Base-by-base conservation (phyloP, 2,888 invertebrate genomes). In the Selenia dentaria region DNA sequence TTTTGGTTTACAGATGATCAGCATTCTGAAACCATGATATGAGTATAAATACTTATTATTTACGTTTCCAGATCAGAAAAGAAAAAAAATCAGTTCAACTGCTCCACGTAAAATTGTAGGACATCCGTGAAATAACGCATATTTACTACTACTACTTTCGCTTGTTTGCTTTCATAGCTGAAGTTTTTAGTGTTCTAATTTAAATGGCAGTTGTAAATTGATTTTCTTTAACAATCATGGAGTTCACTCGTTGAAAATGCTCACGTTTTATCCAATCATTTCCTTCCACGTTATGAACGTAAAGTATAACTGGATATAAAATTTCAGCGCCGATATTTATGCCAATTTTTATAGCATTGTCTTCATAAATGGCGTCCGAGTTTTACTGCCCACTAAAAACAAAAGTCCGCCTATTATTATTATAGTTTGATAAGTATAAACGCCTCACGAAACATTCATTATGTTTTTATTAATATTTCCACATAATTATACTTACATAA, bases 311-410 rank as follows among this genome's bases (percentile, higher is more conserved):
- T 60, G 62, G 71, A 65, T 73, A 80, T 85, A 83, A 87, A 82
- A 79, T 73, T 82, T 83, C 73, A 79, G 77, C 81, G 80, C 72
- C 79, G 73, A 75, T 79, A 83, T 84, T 88, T 86, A 88, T 83
- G 78, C 73, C 82, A 78, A 80, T 79, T 85, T 86, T 87, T 87
- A 87, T 82, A 67, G 74, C 77, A 84, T 81, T 86, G 84, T 84
- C 84, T 85, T 78, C 77, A 75, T 83, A 84, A 85, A 87, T 74
- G 79, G 78, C 84, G 82, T 83, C 82, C 83, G 67, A 83, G 66
- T 82, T 85, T 85, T 83, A 83, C 77, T 74, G 66, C 64, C 67
- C 60, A 70, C 62, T 82, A 81, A 83, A 83, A 79, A 74, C 57
- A 54, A 62, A 64, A 64, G 54, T 58, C 59, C n/a, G n/a, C n/a